These are phyloP conservation scores for human DNA, from an alignment of 2,113 vertebrate genomes.

Conservation along the genomic window GRCh38 chrX:110312001-110312500, in stretches of 20 bases:
- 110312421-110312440: slow-evolving; percentile 16
- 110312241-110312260: background rate
- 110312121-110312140: slow-evolving; percentile 64
- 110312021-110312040: slow-evolving; percentile 70
- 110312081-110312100: slow-evolving; percentile 67
- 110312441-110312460: slow-evolving; percentile 44
- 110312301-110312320: slow-evolving; percentile 42
- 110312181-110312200: slow-evolving; percentile 53
- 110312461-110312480: slow-evolving; percentile 26
- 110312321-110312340: background rate
- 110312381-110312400: slow-evolving; percentile 54
- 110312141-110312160: slow-evolving; percentile 65
- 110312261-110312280: slow-evolving; percentile 17
- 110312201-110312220: slow-evolving; percentile 57
- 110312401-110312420: slow-evolving; percentile 55
- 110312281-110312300: slow-evolving; percentile 32
- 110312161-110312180: slow-evolving; percentile 67
- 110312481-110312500: slow-evolving; percentile 52
- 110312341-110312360: slow-evolving; percentile 41
- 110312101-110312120: slow-evolving; percentile 67
- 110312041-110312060: slow-evolving; percentile 76
- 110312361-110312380: slow-evolving; percentile 39
- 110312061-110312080: slow-evolving; percentile 73
- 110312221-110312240: slow-evolving; percentile 63
- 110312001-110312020: slow-evolving; percentile 74